A percentile compares a stretch with the other conserved stretches of the same genome.
Conservation (phyloP, 2,113 vertebrate species). For the Clarias batrachus region DNA sequence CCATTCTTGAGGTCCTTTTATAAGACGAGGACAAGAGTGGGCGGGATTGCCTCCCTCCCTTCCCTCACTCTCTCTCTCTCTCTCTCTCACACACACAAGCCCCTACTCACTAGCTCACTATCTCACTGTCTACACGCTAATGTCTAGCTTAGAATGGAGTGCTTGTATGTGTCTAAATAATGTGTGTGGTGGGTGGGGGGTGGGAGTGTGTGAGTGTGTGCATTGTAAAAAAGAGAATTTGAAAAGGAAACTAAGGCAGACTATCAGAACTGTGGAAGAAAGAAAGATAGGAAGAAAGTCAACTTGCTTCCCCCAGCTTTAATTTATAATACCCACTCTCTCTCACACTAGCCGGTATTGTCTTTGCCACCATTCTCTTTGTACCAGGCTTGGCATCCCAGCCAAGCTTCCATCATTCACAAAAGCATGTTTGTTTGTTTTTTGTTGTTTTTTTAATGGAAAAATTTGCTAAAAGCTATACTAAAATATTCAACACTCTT, state of each 20-base stretch:
- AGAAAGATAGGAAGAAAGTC: background rate
- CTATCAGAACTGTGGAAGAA: background rate
- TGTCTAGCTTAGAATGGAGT: slow-evolving; percentile 20
- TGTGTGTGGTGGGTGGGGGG: background rate
- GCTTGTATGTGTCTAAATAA: slow-evolving; percentile 2
- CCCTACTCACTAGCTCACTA: slow-evolving; percentile 32
- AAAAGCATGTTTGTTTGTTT: slow-evolving; percentile 48
- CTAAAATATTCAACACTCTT: slow-evolving; percentile 3
- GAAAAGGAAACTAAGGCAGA: background rate
- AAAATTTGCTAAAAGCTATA: background rate
- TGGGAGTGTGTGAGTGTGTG: background rate
- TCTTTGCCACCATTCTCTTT: slow-evolving; percentile 33
- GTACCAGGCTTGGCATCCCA: slow-evolving; percentile 26
- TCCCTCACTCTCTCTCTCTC: slow-evolving; percentile 5
- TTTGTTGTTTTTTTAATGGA: background rate
- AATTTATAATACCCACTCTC: slow-evolving; percentile 23
- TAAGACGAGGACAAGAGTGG: slow-evolving; percentile 48
- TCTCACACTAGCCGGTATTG: slow-evolving; percentile 37
- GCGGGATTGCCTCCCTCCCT: slow-evolving; percentile 42
- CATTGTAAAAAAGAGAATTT: background rate
- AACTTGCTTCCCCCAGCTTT: background rate
- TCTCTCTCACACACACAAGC: slow-evolving; percentile 15
- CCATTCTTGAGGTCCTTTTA: slow-evolving; percentile 52
- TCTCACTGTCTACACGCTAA: slow-evolving; percentile 28
- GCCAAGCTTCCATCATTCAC: slow-evolving; percentile 31